Evolutionary conservation across 2,797 vertebrate species (phyloP), one percentile per base, ranked within the genome.

Genomic region (Borostomias antarcticus): DNA sequence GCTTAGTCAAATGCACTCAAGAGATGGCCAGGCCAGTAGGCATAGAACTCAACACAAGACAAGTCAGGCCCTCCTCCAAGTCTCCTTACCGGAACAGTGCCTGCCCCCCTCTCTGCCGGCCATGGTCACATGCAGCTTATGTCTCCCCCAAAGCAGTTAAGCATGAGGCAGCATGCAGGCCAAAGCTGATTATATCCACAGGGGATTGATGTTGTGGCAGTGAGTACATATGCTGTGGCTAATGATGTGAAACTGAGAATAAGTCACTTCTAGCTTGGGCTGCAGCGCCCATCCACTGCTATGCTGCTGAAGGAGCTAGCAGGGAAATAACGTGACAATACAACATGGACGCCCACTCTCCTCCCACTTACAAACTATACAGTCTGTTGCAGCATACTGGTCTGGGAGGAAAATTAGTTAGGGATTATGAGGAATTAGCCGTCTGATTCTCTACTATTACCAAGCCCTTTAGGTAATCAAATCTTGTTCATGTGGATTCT

Each of bases 71-170:
- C n/a, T n/a, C n/a, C n/a, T n/a, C n/a, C n/a, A n/a, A n/a, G n/a
- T n/a, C n/a, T n/a, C n/a, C n/a, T n/a, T n/a, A n/a, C n/a, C n/a
- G n/a, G n/a, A n/a, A 54, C 13, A 43, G 15, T 79, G 7, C 74
- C 26, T 53, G 54, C 40, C 59, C 43, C 21, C 47, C 48, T 40
- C 28, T 7, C 43, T 70, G 47, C 61, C 59, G 50, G 75, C 64
- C 50, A 60, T 11, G 2, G 54, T 88, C 90, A 91, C 89, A 91
- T 90, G 90, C 72, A 75, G 79, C 43, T 48, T 73, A 86, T 69
- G 86, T 86, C 80, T 75, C 79, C 78, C 75, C 75, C 66, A 90
- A 89, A 91, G 85, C 82, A 81, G 83, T 87, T 92, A 80, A 89
- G 61, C 76, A 68, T 64, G 70, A 25, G 33, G 69, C 69, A 72